A percentile compares a stretch with the other conserved stretches of the same genome.
These are phyloP conservation scores for Oncorhynchus gorbuscha DNA, from an alignment of 2,113 vertebrate species.

Conservation along the genomic window DNA sequence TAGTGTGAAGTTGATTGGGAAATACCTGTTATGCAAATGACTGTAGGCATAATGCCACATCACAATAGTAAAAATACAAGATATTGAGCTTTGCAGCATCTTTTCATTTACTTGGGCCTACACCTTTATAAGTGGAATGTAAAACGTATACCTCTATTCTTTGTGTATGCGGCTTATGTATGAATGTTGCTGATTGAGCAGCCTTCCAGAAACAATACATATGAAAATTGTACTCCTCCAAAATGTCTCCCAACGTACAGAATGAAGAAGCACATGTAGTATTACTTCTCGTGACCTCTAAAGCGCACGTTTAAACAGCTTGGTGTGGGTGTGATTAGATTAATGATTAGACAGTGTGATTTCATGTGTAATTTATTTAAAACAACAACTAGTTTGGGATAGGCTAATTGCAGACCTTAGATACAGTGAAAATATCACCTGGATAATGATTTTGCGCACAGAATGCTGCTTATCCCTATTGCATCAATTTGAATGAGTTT, in stretches of 20 bases:
- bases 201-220: not conserved
- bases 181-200: not conserved
- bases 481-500: conserved; percentile 8
- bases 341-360: not conserved
- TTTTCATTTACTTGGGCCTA: no score
- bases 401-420: no score
- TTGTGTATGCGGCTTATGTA: no score
- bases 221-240: not conserved
- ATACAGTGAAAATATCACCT: no score
- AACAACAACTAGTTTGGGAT: not conserved
- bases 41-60: no score
- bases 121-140: no score
- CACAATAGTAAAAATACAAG: no score
- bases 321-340: not conserved
- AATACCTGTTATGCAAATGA: no score
- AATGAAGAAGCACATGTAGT: no score
- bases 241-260: not conserved
- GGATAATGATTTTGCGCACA: not conserved
- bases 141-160: no score
- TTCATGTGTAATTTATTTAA: not conserved
- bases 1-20: no score
- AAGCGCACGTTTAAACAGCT: not conserved
- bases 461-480: not conserved
- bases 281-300: not conserved
- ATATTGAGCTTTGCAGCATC: no score